phyloP scores from a whole-genome alignment of 2,797 vertebrate species.

The Ptychobarbus kaznakovi region DNA sequence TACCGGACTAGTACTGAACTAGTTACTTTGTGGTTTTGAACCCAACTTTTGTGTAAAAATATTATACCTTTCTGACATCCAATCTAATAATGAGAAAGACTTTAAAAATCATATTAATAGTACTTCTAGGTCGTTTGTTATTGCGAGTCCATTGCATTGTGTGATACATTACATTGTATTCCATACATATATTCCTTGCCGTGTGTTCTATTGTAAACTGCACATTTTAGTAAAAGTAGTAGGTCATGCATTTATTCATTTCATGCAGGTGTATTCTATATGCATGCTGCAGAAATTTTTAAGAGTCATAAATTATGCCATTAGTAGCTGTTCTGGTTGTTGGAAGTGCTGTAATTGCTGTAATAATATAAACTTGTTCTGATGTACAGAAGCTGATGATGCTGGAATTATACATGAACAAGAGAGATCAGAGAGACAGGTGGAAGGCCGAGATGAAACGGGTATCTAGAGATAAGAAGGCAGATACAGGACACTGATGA shows the following conservation, averaged over 20 bases:
- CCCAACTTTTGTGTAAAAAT: background rate
- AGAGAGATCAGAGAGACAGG: slow-evolving; percentile 21
- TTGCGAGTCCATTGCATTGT: background rate
- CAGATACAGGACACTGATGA: slow-evolving; percentile 31
- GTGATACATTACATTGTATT: background rate
- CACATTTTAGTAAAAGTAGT: slow-evolving; percentile 1
- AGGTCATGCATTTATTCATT: slow-evolving; percentile 1
- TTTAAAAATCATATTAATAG: background rate
- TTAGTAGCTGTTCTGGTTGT: slow-evolving; percentile 3
- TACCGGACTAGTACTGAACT: no score
- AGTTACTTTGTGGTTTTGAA: background rate
- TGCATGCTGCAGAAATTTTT: background rate
- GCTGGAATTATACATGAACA: background rate
- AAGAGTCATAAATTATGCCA: background rate
- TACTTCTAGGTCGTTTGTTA: background rate
- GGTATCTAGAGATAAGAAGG: slow-evolving; percentile 27
- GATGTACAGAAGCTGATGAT: slow-evolving; percentile 19
- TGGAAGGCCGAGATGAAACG: slow-evolving; percentile 7
- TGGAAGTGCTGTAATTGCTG: slow-evolving; percentile 28
- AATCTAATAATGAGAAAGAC: background rate
- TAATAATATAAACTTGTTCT: slow-evolving; percentile 34
- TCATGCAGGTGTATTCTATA: background rate
- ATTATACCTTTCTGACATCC: background rate
- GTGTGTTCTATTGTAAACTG: background rate
- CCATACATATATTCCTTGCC: background rate